A percentile compares a stretch with the other conserved stretches of the same genome.
phyloP scores from a whole-genome alignment of 1,140 invertebrate genomes.

The Bombus superbus region DNA sequence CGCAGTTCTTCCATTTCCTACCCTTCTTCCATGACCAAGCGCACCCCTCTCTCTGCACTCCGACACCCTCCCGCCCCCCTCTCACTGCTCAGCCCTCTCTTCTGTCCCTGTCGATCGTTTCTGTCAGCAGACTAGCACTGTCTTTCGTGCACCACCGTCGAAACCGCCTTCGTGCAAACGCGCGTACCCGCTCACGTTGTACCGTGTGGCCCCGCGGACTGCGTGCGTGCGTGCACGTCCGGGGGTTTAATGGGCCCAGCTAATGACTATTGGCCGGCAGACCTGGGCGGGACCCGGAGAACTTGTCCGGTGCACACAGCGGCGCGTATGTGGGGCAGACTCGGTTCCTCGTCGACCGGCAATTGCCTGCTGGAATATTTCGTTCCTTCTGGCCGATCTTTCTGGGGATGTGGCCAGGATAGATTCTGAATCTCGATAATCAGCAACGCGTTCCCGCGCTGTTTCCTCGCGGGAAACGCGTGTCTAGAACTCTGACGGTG shows the following conservation, averaged over 20 bases:
- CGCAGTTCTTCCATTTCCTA: conserved; percentile 20
- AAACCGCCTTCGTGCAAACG: conserved; percentile 53
- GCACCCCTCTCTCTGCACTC: conserved; percentile 5
- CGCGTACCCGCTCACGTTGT: conserved; percentile 50
- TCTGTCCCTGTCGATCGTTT: conserved; percentile 29
- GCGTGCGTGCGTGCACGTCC: conserved; percentile 72
- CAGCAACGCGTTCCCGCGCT: neutral
- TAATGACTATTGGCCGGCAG: conserved; percentile 83
- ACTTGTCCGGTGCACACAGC: conserved; percentile 54
- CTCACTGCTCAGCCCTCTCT: conserved; percentile 18
- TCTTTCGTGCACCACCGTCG: conserved; percentile 34
- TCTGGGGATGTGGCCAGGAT: neutral
- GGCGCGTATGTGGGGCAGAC: conserved; percentile 32
- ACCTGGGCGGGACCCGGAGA: conserved; percentile 81
- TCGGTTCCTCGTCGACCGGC: conserved; percentile 18
- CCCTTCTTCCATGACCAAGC: conserved; percentile 7
- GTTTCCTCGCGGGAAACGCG: conserved; percentile 26
- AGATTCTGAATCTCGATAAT: conserved; percentile 19
- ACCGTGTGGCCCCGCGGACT: conserved; percentile 52
- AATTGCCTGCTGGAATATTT: conserved; percentile 33
- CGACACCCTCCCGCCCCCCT: neutral
- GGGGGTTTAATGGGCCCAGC: conserved; percentile 82
- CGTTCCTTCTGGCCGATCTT: conserved; percentile 28
- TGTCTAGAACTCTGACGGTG: conserved; percentile 12
- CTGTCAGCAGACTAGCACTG: conserved; percentile 9